phyloP scores from a whole-genome alignment of 2,113 vertebrate species.

The Myrmecobius fasciatus region DNA sequence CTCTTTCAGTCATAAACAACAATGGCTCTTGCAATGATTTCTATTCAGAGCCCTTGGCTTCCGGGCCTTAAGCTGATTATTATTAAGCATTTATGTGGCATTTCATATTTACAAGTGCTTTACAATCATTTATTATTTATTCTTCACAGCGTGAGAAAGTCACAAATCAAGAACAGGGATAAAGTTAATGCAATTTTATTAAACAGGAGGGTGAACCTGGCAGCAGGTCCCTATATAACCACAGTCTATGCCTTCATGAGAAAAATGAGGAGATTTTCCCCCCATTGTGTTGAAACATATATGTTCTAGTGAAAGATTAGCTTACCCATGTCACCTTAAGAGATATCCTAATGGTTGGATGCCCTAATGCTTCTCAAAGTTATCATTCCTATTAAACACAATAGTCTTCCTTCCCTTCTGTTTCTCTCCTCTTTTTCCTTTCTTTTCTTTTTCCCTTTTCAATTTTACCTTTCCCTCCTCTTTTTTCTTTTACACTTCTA shows the following conservation, averaged over 20 bases:
- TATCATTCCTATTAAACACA: not conserved
- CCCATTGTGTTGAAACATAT: conserved; percentile 59
- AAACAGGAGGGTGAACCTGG: conserved; percentile 75
- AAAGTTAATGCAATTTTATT: conserved; percentile 82
- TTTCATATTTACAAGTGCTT: conserved; percentile 82
- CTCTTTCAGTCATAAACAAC: conserved; percentile 68
- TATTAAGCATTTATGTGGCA: conserved; percentile 83
- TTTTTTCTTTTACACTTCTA: not conserved
- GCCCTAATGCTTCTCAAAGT: not conserved
- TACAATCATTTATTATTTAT: conserved; percentile 83
- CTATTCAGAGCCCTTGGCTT: conserved; percentile 71
- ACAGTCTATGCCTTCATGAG: conserved; percentile 63
- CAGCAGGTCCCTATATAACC: conserved; percentile 68
- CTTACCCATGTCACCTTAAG: conserved; percentile 60
- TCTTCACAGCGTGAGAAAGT: conserved; percentile 80
- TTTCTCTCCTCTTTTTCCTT: not conserved
- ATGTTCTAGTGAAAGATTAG: conserved; percentile 70
- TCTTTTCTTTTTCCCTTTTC: not conserved
- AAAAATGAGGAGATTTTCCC: conserved; percentile 64
- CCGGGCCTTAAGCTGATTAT: conserved; percentile 78
- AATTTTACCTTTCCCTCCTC: not conserved
- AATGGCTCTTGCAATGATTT: conserved; percentile 66
- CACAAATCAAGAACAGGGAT: conserved; percentile 80
- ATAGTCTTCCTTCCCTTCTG: not conserved
- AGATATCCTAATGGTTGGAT: conserved; percentile 34